phyloP scores from a whole-genome alignment of 2,888 invertebrate genomes.

The Drosophila borborema region DNA sequence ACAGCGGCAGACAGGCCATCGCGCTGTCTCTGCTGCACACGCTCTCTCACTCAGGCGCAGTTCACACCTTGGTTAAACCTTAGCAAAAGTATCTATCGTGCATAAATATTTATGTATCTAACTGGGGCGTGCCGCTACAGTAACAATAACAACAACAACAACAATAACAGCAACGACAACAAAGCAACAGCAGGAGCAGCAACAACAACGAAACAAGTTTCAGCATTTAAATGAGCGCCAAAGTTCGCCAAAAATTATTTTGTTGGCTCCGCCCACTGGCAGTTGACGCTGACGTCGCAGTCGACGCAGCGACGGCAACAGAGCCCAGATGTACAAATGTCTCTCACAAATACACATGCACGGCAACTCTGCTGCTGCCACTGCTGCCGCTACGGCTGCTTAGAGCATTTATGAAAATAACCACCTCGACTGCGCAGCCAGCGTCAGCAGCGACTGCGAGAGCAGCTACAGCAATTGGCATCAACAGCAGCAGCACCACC shows the following conservation, averaged over 20 bases:
- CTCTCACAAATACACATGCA: constrained; percentile 31
- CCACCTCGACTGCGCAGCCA: constrained; percentile 57
- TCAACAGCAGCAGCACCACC: constrained; percentile 46
- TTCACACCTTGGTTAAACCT: constrained; percentile 75
- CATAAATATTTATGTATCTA: constrained; percentile 82
- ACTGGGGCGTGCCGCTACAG: constrained; percentile 81
- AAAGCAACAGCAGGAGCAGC: constrained; percentile 1
- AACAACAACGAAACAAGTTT: constrained; percentile 54
- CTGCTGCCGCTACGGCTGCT: constrained; percentile 38
- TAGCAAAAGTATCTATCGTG: constrained; percentile 76
- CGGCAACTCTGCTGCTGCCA: constrained; percentile 7
- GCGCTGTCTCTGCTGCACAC: constrained; percentile 19
- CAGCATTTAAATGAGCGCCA: constrained; percentile 73
- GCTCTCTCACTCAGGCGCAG: constrained; percentile 50
- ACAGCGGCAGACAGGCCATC: background rate
- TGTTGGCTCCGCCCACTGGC: constrained; percentile 79
- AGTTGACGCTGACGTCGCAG: constrained; percentile 29
- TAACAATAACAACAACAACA: constrained; percentile 46
- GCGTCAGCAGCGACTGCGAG: constrained; percentile 17
- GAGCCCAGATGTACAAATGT: constrained; percentile 27
- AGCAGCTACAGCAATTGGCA: constrained; percentile 36
- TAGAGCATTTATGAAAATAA: constrained; percentile 67
- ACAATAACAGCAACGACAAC: constrained; percentile 11
- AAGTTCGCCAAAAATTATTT: constrained; percentile 67
- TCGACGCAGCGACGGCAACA: constrained; percentile 5